phyloP scores from a whole-genome alignment of 1,140 invertebrate species.

The Neodiprion pinetum region DNA sequence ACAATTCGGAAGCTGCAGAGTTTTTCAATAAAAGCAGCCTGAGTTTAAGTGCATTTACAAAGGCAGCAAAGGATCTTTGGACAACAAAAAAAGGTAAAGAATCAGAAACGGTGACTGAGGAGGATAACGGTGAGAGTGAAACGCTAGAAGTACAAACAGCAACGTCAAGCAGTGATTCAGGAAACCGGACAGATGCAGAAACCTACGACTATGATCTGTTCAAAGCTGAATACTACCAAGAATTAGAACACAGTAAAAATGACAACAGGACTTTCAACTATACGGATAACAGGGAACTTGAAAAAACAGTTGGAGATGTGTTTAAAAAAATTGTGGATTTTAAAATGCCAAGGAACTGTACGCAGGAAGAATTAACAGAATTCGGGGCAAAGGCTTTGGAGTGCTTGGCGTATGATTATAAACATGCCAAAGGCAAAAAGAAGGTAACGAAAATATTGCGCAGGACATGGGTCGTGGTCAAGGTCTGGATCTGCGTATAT shows the following conservation, averaged over 20 bases:
- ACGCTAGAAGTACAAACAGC: background rate
- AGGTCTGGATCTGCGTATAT: slow-evolving; percentile 49
- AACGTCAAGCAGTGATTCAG: background rate
- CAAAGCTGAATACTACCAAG: slow-evolving; percentile 44
- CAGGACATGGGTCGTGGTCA: slow-evolving; percentile 40
- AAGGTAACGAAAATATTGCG: slow-evolving; percentile 28
- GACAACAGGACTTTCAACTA: slow-evolving; percentile 37
- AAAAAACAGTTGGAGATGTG: slow-evolving; percentile 30
- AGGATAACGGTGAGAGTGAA: background rate
- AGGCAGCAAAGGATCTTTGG: too few relatives aligned
- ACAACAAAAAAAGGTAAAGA: background rate
- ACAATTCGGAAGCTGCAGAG: too few relatives aligned
- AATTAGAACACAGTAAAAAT: slow-evolving; percentile 30
- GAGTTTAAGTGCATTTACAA: too few relatives aligned
- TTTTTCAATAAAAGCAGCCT: too few relatives aligned
- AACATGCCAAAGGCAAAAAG: slow-evolving; percentile 32
- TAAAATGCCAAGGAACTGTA: slow-evolving; percentile 43
- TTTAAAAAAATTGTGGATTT: slow-evolving; percentile 37
- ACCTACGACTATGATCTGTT: slow-evolving; percentile 45
- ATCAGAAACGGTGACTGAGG: background rate
- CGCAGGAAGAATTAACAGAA: slow-evolving; percentile 34
- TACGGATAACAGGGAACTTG: slow-evolving; percentile 32
- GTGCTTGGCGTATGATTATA: slow-evolving; percentile 42
- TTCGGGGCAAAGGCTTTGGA: slow-evolving; percentile 42
- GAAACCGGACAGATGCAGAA: slow-evolving; percentile 25